Evolutionary conservation across 2,888 invertebrate genomes (phyloP).

Genomic region (Epirrhoe tristata): DNA sequence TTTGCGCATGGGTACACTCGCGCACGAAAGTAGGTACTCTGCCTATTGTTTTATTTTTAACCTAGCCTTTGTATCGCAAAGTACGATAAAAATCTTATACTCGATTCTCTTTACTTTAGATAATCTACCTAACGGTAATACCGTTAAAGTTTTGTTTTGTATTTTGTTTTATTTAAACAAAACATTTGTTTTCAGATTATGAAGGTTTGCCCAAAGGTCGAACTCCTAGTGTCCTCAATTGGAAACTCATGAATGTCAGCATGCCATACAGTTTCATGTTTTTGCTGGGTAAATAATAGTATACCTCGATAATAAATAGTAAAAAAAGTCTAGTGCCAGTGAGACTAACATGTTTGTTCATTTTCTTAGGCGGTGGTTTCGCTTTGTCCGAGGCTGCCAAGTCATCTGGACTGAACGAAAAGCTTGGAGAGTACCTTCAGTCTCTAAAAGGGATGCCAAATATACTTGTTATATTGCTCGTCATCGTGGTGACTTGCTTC

Average conservation of each 20-base stretch:
- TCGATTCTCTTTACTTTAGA: no score
- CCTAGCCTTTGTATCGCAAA: no score
- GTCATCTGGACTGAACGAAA: constrained; percentile 59
- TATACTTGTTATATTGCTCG: constrained; percentile 50
- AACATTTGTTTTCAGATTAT: constrained; percentile 56
- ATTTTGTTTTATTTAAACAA: no score
- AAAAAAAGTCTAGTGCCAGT: no score
- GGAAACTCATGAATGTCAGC: constrained; percentile 52
- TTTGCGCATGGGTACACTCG: no score
- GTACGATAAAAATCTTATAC: no score
- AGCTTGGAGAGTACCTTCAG: constrained; percentile 57
- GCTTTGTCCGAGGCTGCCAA: constrained; percentile 62
- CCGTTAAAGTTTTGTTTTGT: no score
- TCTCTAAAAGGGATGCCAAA: constrained; percentile 52
- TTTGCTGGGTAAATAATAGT: constrained; percentile 63
- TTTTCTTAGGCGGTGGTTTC: constrained; percentile 66
- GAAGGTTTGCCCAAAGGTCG: constrained; percentile 62
- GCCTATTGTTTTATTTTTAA: no score
- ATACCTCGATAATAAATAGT: no score
- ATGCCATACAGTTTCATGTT: constrained; percentile 72
- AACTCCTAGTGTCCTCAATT: constrained; percentile 58
- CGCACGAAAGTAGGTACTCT: no score
- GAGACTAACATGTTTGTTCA: no score
- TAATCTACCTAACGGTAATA: no score
- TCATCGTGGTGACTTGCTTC: constrained; percentile 59